Percentiles rank a stretch among this genome's conserved stretches.
phyloP scores from a whole-genome alignment of 2,888 invertebrate species.

The Clitarchus hookeri region DNA sequence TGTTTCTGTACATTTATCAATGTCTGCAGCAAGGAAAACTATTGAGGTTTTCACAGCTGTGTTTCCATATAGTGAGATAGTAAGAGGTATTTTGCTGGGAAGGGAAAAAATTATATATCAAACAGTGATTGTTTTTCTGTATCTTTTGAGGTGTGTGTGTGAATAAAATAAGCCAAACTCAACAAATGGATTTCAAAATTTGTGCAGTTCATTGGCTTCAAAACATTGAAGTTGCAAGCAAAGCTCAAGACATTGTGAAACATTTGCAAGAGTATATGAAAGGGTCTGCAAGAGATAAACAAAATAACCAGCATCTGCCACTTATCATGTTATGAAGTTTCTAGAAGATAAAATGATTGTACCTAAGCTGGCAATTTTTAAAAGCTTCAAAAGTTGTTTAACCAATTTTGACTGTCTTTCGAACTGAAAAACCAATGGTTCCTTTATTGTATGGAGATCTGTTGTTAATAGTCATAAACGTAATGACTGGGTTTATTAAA shows the following conservation, averaged over 20 bases:
- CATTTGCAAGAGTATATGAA: not conserved
- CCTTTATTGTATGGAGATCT: too few species aligned
- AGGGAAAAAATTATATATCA: not conserved
- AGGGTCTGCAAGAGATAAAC: not conserved
- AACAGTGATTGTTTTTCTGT: not conserved
- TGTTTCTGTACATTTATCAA: not conserved
- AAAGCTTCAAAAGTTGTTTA: not conserved
- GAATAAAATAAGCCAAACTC: not conserved
- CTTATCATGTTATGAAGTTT: not conserved
- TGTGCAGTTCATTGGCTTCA: not conserved
- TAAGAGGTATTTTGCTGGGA: not conserved
- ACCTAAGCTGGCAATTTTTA: not conserved
- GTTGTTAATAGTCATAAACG: too few species aligned
- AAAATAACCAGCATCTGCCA: not conserved
- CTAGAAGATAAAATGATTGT: not conserved
- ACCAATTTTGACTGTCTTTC: constrained; percentile 1
- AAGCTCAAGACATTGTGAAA: not conserved
- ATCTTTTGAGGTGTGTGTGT: not conserved
- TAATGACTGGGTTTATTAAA: too few species aligned
- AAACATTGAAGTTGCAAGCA: not conserved
- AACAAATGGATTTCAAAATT: not conserved
- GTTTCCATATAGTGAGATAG: not conserved
- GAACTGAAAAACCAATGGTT: not conserved
- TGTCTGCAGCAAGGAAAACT: not conserved
- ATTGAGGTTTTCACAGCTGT: not conserved